Evolutionary conservation across 2,888 invertebrate genomes (phyloP).

Genomic region (Drosophila leonis): DNA sequence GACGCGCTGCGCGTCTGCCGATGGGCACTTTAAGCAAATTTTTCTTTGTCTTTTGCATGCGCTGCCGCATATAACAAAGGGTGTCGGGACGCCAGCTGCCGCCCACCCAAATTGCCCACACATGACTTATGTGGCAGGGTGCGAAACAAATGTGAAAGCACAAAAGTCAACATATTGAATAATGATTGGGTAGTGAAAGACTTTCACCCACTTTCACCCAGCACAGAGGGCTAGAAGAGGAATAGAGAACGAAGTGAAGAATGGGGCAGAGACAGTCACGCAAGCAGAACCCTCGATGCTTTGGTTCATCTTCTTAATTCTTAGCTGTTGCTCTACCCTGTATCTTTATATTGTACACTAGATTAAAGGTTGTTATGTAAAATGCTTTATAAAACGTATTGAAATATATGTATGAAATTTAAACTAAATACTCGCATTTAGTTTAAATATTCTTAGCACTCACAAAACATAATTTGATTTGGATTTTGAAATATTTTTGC

Average conservation of each 20-base stretch:
- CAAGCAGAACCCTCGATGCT: conserved; percentile 22
- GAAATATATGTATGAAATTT: neutral
- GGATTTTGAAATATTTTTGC: too few relatives aligned
- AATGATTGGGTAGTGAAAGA: conserved; percentile 74
- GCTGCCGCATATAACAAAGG: conserved; percentile 27
- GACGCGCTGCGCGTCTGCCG: conserved; percentile 64
- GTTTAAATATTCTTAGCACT: too few relatives aligned
- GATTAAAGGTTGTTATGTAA: neutral
- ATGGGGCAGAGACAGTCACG: conserved; percentile 11
- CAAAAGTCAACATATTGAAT: conserved; percentile 82
- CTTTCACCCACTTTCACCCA: conserved; percentile 51
- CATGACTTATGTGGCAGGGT: conserved; percentile 72
- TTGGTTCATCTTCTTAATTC: neutral
- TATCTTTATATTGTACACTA: neutral
- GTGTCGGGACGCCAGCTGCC: conserved; percentile 7
- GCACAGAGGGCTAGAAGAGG: conserved; percentile 9
- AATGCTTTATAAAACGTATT: neutral
- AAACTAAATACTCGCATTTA: too few relatives aligned
- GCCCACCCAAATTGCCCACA: conserved; percentile 28
- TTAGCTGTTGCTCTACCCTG: neutral
- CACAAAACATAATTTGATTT: too few relatives aligned
- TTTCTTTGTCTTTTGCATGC: conserved; percentile 72
- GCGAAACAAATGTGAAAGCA: conserved; percentile 76
- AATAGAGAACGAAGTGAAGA: neutral
- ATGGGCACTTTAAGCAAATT: conserved; percentile 61